These are phyloP conservation scores for Morinoia aosen DNA, from an alignment of 2,888 invertebrate genomes.

Conservation along the genomic window DNA sequence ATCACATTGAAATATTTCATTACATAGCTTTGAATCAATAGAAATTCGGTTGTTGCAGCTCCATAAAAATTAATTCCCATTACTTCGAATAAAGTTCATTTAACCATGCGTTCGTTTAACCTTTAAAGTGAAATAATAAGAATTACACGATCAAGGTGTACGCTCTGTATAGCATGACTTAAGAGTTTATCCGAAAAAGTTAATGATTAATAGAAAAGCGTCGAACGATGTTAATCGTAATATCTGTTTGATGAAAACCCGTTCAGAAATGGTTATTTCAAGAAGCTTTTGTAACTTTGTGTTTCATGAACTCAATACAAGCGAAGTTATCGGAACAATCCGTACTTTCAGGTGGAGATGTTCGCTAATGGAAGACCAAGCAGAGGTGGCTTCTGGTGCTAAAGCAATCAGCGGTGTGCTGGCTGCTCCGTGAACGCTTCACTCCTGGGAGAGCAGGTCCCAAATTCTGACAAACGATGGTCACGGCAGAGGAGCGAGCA, in stretches of 20 bases:
- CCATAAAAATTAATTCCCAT: too few species aligned
- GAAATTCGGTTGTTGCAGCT: too few species aligned
- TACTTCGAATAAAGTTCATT: too few species aligned
- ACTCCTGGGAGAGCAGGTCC: neutral
- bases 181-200: neutral
- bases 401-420: conserved; percentile 31
- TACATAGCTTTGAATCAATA: too few species aligned
- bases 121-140: too few species aligned
- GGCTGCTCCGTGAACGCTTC: neutral
- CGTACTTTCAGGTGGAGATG: neutral
- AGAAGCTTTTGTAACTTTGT: neutral
- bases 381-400: neutral
- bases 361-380: neutral
- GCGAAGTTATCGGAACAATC: neutral
- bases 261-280: neutral
- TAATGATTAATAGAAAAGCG: neutral
- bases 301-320: neutral
- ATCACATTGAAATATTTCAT: too few species aligned
- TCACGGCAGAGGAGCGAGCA: neutral
- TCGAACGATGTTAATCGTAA: neutral
- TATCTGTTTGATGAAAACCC: neutral
- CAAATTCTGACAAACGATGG: conserved; percentile 51
- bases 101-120: too few species aligned
- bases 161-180: too few species aligned
- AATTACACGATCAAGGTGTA: too few species aligned